Base-by-base conservation (phyloP, 1,140 invertebrate genomes). In the Paralvinella palmiformis region DNA sequence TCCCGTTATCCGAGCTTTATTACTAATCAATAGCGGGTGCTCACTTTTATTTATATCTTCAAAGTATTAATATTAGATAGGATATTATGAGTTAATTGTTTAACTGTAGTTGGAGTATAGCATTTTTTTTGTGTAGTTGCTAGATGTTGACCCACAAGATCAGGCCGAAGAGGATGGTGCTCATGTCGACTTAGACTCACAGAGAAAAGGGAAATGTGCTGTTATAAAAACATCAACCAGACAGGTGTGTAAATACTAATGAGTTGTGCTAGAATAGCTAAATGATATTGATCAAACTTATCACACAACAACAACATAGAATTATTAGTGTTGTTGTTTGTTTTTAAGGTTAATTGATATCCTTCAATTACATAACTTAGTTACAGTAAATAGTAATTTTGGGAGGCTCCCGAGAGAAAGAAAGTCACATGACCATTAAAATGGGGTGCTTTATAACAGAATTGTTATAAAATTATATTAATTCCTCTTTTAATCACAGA, bases 191-290 rank as follows among this genome's bases (percentile, higher is more conserved):
- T 80, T 99, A 36, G 97, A 99, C 83, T 94, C 96, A 4, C 93
- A 97, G 77, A 85, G 96, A 32, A 99, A 98, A 81, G 97, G 97
- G 45, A 99, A 99, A 84, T 99, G 96, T 84, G 97, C 96, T 15
- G 97, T 99, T 29, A 98, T 99, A 68, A 99, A 99, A 82, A 99
- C 97, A 0, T 99, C 96, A 0, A 99, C 97, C 0, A 85, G 97
- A 73, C 96, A 88, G 77, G 85, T 86, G 71, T 67, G 24, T 27
- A 15, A 5, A 32, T 32, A 57, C n/a, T n/a, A n/a, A n/a, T n/a
- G n/a, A n/a, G n/a, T n/a, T n/a, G n/a, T n/a, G n/a, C n/a, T n/a
- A n/a, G n/a, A n/a, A n/a, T n/a, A n/a, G n/a, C n/a, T n/a, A n/a
- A n/a, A n/a, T n/a, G n/a, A n/a, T n/a, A n/a, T n/a, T n/a, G n/a